A percentile compares a stretch with the other conserved stretches of the same genome.
phyloP scores from a whole-genome alignment of 2,113 vertebrate species.

The Misgurnus anguillicaudatus region DNA sequence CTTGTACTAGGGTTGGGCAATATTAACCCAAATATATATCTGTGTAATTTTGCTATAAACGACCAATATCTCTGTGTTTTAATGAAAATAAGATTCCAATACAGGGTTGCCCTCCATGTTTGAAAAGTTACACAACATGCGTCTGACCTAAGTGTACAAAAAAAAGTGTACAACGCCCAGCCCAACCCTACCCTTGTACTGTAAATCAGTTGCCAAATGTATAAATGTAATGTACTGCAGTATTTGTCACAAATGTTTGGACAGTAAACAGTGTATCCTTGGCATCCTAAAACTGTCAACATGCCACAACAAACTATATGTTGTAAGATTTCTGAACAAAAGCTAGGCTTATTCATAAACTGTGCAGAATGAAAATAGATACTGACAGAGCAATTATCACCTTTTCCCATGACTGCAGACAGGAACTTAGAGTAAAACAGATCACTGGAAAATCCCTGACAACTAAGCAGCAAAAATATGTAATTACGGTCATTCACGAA shows the following conservation, averaged over 20 bases:
- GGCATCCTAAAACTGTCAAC: not conserved
- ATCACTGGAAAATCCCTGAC: not conserved
- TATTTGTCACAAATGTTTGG: not conserved
- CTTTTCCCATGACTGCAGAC: not conserved
- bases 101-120: too few species aligned
- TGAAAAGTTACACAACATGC: too few species aligned
- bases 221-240: not conserved
- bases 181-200: too few species aligned
- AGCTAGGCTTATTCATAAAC: constrained; percentile 7
- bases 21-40: too few species aligned
- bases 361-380: constrained; percentile 8
- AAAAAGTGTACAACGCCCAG: too few species aligned
- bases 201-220: too few species aligned
- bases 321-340: not conserved
- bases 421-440: not conserved
- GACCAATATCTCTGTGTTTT: too few species aligned
- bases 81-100: too few species aligned
- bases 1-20: too few species aligned
- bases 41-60: too few species aligned
- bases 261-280: not conserved
- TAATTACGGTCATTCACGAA: not conserved
- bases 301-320: not conserved
- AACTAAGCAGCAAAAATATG: not conserved
- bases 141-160: too few species aligned
- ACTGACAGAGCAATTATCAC: not conserved